These are phyloP conservation scores for Melipona beecheii DNA, from an alignment of 2,888 invertebrate genomes.

Conservation along the genomic window DNA sequence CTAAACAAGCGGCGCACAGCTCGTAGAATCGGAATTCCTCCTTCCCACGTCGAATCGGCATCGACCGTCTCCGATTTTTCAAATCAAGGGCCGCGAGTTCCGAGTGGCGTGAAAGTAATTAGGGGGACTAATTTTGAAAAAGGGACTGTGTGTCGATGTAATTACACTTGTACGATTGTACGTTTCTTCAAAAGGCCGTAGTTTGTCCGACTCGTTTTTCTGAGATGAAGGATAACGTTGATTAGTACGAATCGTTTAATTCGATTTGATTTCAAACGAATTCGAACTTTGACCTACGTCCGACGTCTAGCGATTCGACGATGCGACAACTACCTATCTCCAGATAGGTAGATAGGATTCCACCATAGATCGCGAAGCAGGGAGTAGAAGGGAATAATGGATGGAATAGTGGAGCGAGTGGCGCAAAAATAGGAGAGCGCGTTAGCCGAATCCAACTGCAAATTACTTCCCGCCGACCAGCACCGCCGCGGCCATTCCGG, in stretches of 20 bases:
- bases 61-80: background rate
- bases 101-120: background rate
- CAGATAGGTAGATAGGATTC: too few species aligned
- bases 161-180: too few species aligned
- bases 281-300: too few species aligned
- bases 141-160: too few species aligned
- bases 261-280: background rate
- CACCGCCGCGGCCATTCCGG: slow-evolving; percentile 29
- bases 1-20: slow-evolving; percentile 8
- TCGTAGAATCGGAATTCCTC: slow-evolving; percentile 41
- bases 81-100: background rate
- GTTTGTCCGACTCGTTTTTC: too few species aligned
- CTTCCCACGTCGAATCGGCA: slow-evolving; percentile 27
- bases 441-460: slow-evolving; percentile 43
- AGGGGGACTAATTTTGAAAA: background rate
- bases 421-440: background rate
- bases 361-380: background rate
- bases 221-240: background rate
- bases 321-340: background rate
- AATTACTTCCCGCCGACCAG: slow-evolving; percentile 40
- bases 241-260: background rate
- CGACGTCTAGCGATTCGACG: background rate
- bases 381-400: too few species aligned
- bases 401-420: background rate
- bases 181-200: too few species aligned